A percentile compares a stretch with the other conserved stretches of the same genome.
These are phyloP conservation scores for Hydrochoerus hydrochaeris DNA, from an alignment of 2,113 vertebrate genomes.

Conservation along the genomic window DNA sequence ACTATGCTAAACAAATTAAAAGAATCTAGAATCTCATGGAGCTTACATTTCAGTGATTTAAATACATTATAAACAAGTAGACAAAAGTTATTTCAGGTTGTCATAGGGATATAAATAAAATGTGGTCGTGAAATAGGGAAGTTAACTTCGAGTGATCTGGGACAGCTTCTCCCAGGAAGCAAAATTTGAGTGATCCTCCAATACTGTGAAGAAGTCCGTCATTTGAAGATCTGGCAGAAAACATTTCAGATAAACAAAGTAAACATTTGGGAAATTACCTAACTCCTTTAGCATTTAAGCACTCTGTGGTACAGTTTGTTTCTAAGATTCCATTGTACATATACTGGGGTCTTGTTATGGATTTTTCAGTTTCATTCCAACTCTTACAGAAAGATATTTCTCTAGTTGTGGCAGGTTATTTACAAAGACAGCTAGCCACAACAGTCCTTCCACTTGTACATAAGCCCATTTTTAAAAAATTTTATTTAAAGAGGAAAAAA, in stretches of 20 bases:
- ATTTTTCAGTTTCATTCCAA: neutral
- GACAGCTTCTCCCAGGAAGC: neutral
- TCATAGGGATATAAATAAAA: neutral
- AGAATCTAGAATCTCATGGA: neutral
- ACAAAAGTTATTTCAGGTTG: neutral
- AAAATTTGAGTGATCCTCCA: conserved; percentile 29
- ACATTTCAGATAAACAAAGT: neutral
- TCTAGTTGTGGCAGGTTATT: neutral
- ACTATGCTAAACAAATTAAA: neutral
- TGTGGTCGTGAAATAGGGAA: neutral
- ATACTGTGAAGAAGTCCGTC: neutral
- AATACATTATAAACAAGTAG: neutral
- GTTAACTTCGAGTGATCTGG: neutral
- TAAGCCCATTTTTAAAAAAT: conserved; percentile 12
- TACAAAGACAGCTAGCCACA: neutral
- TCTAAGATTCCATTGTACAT: neutral
- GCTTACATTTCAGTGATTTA: neutral
- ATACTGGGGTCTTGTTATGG: neutral
- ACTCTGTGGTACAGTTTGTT: neutral
- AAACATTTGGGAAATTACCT: neutral
- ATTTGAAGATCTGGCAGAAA: neutral
- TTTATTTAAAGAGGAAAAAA: no score
- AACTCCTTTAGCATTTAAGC: neutral
- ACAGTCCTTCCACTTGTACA: neutral
- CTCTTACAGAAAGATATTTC: neutral